Percentiles rank a stretch among this genome's conserved stretches.
phyloP scores from a whole-genome alignment of 2,797 vertebrate genomes.

The Knipowitschia caucasica region DNA sequence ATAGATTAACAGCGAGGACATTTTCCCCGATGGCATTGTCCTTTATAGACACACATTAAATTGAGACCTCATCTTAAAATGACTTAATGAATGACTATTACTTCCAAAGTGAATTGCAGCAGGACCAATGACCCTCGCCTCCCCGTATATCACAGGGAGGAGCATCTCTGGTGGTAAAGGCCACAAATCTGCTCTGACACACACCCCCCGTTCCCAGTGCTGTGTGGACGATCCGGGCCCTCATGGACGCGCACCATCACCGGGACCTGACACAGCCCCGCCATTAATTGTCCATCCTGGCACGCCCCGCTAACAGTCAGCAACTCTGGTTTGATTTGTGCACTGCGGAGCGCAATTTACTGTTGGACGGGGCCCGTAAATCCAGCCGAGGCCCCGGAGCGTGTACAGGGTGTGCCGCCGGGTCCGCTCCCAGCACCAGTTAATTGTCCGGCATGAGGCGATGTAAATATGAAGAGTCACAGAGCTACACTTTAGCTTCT shows the following conservation, averaged over 20 bases:
- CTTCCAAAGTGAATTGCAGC: constrained; percentile 38
- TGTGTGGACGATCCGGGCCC: constrained; percentile 60
- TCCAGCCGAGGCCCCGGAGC: constrained; percentile 37
- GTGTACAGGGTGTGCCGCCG: constrained; percentile 21
- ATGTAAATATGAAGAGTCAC: constrained; percentile 39
- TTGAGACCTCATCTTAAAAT: constrained; percentile 56
- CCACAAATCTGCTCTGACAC: constrained; percentile 66
- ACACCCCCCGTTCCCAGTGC: constrained; percentile 63
- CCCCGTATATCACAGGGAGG: constrained; percentile 57
- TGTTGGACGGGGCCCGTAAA: constrained; percentile 59
- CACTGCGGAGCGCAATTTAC: constrained; percentile 55
- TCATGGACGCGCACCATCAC: constrained; percentile 57
- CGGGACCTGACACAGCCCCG: constrained; percentile 62
- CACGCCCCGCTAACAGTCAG: constrained; percentile 70
- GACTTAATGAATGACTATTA: constrained; percentile 24
- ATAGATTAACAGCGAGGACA: neutral
- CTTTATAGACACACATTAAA: constrained; percentile 19
- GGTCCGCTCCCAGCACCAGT: constrained; percentile 30
- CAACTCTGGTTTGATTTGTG: constrained; percentile 76
- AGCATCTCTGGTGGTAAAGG: constrained; percentile 46
- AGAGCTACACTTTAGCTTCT: neutral
- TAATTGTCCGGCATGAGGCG: constrained; percentile 52
- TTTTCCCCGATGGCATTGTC: neutral
- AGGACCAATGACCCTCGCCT: constrained; percentile 62
- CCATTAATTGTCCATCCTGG: constrained; percentile 72